These are phyloP conservation scores for Peromyscus maniculatus DNA, from an alignment of 2,113 vertebrate species.

Conservation along the genomic window DNA sequence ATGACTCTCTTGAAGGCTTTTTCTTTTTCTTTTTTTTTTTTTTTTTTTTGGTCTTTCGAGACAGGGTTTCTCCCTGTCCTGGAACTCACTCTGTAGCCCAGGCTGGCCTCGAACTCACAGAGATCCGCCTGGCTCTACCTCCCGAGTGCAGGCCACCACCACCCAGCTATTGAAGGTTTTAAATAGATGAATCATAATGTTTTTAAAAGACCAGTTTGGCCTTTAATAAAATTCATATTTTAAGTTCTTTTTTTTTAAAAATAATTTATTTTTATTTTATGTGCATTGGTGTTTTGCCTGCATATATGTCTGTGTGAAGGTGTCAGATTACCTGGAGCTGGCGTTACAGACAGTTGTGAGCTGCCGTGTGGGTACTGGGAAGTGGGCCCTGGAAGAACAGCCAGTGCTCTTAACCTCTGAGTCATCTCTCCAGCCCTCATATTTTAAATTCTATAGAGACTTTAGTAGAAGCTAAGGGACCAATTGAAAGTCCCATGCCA, in stretches of 20 bases:
- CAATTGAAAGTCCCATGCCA: background rate
- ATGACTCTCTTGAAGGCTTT: background rate
- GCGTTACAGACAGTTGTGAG: too few species aligned
- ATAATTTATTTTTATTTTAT: too few species aligned
- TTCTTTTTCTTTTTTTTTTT: background rate
- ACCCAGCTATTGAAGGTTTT: background rate
- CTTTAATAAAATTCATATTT: background rate
- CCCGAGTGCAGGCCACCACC: background rate
- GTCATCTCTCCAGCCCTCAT: too few species aligned
- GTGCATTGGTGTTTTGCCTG: too few species aligned
- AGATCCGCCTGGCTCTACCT: background rate
- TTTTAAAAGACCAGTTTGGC: slow-evolving; percentile 43
- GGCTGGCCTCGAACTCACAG: background rate
- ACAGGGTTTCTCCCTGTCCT: background rate
- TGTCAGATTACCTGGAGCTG: too few species aligned
- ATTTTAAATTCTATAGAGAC: background rate
- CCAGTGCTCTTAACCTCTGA: too few species aligned
- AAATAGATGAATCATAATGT: background rate
- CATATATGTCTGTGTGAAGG: too few species aligned
- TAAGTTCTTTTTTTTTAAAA: background rate
- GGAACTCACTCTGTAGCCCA: background rate
- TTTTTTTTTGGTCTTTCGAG: background rate
- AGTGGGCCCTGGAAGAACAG: too few species aligned
- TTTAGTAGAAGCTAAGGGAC: background rate
- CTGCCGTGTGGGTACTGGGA: too few species aligned